Evolutionary conservation across 2,888 invertebrate genomes (phyloP).

Genomic region (Dusona sp.): DNA sequence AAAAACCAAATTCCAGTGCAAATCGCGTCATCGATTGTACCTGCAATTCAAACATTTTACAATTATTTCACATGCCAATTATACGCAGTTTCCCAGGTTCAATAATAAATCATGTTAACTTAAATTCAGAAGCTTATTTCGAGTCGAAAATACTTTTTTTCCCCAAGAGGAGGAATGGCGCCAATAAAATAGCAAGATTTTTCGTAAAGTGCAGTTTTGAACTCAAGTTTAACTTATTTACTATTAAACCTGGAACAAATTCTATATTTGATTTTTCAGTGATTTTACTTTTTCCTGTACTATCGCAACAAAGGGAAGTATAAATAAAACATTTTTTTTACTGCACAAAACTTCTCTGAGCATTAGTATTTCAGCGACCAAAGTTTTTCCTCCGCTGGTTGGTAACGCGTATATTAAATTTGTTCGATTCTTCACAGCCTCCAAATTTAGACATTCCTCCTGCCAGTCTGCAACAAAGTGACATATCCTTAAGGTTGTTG

Average conservation of each 20-base stretch:
- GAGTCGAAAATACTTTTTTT: neutral
- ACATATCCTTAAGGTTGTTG: no score
- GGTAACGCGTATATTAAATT: constrained; percentile 97
- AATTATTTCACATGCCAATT: neutral
- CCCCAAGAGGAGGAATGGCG: neutral
- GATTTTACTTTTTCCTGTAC: constrained; percentile 96
- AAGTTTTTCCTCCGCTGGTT: constrained; percentile 98
- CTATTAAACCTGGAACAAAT: neutral
- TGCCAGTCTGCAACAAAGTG: constrained; percentile 92
- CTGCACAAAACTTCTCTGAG: constrained; percentile 93
- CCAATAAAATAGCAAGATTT: neutral
- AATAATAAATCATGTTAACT: neutral
- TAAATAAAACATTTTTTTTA: constrained; percentile 93
- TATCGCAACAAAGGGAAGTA: constrained; percentile 97
- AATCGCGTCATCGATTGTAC: constrained; percentile 94
- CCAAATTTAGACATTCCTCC: constrained; percentile 93
- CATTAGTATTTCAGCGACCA: constrained; percentile 98
- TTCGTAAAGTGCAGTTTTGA: neutral
- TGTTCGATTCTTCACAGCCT: constrained; percentile 89
- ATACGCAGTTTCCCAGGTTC: neutral
- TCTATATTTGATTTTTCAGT: constrained; percentile 7
- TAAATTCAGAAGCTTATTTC: neutral
- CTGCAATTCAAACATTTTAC: constrained; percentile 84
- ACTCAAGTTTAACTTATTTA: neutral
- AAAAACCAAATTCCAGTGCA: constrained; percentile 94